These are phyloP conservation scores for Akabosia matsudoensis DNA, from an alignment of 1,140 invertebrate genomes.

Conservation along the genomic window DNA sequence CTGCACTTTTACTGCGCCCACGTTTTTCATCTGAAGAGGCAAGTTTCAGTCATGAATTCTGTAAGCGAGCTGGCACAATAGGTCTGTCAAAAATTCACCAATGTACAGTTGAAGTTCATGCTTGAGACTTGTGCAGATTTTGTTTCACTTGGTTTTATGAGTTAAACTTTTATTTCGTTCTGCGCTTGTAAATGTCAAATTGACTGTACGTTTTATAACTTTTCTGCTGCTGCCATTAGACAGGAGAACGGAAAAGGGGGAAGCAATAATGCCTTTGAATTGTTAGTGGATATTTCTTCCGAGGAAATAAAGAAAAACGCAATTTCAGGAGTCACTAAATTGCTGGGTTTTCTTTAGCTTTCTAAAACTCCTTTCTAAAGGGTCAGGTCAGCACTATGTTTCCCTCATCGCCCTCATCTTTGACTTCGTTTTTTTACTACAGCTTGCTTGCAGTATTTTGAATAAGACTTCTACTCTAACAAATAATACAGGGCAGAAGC, in stretches of 20 bases:
- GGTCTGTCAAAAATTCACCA: too few relatives aligned
- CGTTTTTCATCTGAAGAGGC: too few relatives aligned
- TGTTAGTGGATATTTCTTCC: not conserved
- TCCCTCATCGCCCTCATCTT: not conserved
- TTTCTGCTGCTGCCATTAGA: not conserved
- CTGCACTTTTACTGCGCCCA: not conserved
- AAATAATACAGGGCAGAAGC: not conserved
- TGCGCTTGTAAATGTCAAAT: constrained; percentile 7
- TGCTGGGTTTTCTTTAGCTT: not conserved
- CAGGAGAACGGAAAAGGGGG: not conserved
- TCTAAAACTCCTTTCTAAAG: not conserved
- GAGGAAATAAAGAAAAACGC: not conserved
- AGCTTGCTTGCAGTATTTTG: too few relatives aligned
- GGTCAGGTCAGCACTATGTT: not conserved
- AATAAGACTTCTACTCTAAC: too few relatives aligned
- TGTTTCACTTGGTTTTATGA: not conserved
- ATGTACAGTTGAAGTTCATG: too few relatives aligned
- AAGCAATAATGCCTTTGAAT: not conserved
- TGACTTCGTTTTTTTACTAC: not conserved
- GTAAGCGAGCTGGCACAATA: too few relatives aligned
- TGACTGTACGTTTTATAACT: constrained; percentile 6
- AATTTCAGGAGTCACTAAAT: not conserved
- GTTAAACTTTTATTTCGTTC: not conserved
- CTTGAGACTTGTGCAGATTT: not conserved
- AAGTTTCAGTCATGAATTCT: too few relatives aligned